Evolutionary conservation across 2,888 invertebrate species (phyloP).

Genomic region (Fragum sueziense): DNA sequence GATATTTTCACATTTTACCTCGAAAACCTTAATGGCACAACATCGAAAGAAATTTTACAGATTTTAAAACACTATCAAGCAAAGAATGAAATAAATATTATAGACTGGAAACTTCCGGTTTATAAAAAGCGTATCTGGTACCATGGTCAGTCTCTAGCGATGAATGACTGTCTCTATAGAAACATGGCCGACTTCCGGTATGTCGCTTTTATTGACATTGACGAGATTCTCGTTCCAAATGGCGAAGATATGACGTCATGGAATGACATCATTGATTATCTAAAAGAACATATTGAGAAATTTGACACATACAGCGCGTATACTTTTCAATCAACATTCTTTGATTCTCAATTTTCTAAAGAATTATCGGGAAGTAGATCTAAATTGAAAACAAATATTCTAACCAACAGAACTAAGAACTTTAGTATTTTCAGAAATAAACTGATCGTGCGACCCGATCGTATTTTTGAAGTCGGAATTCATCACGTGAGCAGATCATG

Average conservation of each 20-base stretch:
- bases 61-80: constrained; percentile 66
- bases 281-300: constrained; percentile 25
- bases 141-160: constrained; percentile 75
- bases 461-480: constrained; percentile 82
- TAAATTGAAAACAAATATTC: constrained; percentile 48
- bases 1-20: constrained; percentile 73
- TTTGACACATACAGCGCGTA: constrained; percentile 66
- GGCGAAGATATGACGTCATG: constrained; percentile 48
- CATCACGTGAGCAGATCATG: constrained; percentile 80
- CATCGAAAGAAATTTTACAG: constrained; percentile 52
- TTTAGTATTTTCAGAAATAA: constrained; percentile 77
- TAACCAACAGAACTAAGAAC: constrained; percentile 55
- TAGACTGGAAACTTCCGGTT: constrained; percentile 72
- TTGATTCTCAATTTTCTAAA: constrained; percentile 67
- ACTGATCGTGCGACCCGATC: constrained; percentile 79
- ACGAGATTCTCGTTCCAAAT: constrained; percentile 73
- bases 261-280: constrained; percentile 52
- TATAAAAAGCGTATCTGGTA: constrained; percentile 67
- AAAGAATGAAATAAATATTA: constrained; percentile 58
- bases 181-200: constrained; percentile 69
- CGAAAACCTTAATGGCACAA: constrained; percentile 40
- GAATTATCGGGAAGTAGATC: constrained; percentile 50
- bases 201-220: constrained; percentile 75
- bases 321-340: constrained; percentile 75
- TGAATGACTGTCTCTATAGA: constrained; percentile 77